These are phyloP conservation scores for Lymantria dispar DNA, from an alignment of 2,888 invertebrate genomes.

Conservation along the genomic window DNA sequence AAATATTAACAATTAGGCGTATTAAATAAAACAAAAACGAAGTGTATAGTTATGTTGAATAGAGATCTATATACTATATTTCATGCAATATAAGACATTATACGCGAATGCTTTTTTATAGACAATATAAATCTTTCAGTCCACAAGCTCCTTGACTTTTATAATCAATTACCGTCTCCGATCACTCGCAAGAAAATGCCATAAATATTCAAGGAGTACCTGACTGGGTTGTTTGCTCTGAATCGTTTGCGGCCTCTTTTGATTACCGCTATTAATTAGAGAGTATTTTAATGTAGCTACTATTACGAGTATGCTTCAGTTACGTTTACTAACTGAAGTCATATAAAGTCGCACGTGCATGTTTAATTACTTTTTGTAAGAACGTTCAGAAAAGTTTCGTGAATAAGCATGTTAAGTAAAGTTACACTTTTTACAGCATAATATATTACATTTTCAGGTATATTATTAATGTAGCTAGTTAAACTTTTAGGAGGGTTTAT, in stretches of 20 bases:
- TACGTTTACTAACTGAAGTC: conserved; percentile 24
- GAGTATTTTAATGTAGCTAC: conserved; percentile 43
- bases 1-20: not conserved
- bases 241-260: conserved; percentile 56
- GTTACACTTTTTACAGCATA: too few species aligned
- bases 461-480: too few species aligned
- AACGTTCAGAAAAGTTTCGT: too few species aligned
- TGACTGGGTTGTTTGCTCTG: conserved; percentile 53
- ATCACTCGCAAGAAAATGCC: conserved; percentile 57
- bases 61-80: not conserved
- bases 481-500: too few species aligned
- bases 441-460: too few species aligned
- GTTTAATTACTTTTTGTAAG: not conserved
- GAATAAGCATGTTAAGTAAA: too few species aligned
- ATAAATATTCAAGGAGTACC: conserved; percentile 65
- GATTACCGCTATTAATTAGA: conserved; percentile 58
- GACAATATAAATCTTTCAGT: conserved; percentile 65
- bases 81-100: conserved; percentile 23
- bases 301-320: conserved; percentile 42
- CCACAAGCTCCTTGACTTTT: conserved; percentile 66
- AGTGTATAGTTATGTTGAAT: not conserved
- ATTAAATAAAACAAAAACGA: not conserved
- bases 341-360: conserved; percentile 25
- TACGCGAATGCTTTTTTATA: conserved; percentile 51
- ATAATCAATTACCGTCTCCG: conserved; percentile 70